Evolutionary conservation across 2,797 vertebrate species (phyloP).

Genomic region (Phalloptychus januarius): DNA sequence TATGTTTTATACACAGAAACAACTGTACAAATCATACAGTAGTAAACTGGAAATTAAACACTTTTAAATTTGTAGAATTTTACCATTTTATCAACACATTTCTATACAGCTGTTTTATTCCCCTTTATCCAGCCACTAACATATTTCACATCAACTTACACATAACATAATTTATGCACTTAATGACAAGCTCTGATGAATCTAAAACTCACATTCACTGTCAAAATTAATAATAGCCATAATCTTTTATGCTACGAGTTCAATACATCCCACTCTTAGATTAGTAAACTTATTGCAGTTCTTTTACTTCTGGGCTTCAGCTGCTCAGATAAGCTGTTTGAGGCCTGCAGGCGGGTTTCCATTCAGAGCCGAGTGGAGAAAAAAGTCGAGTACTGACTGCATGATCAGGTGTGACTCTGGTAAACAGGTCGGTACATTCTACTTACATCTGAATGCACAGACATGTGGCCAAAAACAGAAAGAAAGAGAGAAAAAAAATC

Average conservation of each 20-base stretch:
- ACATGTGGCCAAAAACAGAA: slow-evolving; percentile 22
- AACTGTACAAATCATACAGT: slow-evolving; percentile 79
- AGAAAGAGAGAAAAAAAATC: slow-evolving; percentile 15
- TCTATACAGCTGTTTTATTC: slow-evolving; percentile 68
- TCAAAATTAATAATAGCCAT: slow-evolving; percentile 48
- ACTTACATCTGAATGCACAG: slow-evolving; percentile 38
- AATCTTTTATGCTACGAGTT: slow-evolving; percentile 34
- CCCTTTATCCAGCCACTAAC: slow-evolving; percentile 31
- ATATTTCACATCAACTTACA: slow-evolving; percentile 33
- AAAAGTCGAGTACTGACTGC: slow-evolving; percentile 53
- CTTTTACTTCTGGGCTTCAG: slow-evolving; percentile 36
- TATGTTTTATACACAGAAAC: slow-evolving; percentile 70
- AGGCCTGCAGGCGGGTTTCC: slow-evolving; percentile 45
- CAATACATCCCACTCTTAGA: slow-evolving; percentile 36
- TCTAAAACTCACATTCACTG: slow-evolving; percentile 55
- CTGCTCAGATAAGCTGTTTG: slow-evolving; percentile 49
- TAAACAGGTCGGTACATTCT: slow-evolving; percentile 61
- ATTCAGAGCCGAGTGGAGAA: slow-evolving; percentile 34
- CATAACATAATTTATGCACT: slow-evolving; percentile 53
- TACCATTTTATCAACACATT: slow-evolving; percentile 63
- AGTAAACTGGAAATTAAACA: slow-evolving; percentile 72
- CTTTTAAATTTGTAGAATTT: slow-evolving; percentile 60
- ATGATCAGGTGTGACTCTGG: slow-evolving; percentile 53
- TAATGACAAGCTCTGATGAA: slow-evolving; percentile 38
- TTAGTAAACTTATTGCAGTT: slow-evolving; percentile 70